Conservation (phyloP, 2,113 vertebrate species). For the Cyprinodon brontotheroides region DNA sequence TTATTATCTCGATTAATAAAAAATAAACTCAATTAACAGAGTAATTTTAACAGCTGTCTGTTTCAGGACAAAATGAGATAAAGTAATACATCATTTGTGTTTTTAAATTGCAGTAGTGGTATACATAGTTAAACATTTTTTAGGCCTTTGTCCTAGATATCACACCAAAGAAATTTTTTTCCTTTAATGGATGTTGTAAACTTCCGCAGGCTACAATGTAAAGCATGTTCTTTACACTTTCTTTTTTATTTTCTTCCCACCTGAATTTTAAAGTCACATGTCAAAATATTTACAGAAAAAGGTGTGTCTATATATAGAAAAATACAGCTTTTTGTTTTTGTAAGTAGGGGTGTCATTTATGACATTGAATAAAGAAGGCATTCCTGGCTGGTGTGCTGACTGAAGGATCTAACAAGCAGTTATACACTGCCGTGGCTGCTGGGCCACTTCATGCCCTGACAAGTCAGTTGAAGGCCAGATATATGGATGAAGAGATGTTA, state of each 20-base stretch:
- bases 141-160: not conserved
- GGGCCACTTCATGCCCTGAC: not conserved
- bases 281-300: not conserved
- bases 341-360: not conserved
- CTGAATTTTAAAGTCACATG: constrained; percentile 23
- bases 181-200: not conserved
- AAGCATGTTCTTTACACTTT: not conserved
- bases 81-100: not conserved
- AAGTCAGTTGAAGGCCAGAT: not conserved
- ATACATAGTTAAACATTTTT: not conserved
- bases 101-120: not conserved
- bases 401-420: not conserved
- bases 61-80: not conserved
- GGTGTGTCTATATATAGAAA: too few species aligned
- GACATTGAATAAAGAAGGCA: not conserved
- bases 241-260: constrained; percentile 13
- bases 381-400: not conserved
- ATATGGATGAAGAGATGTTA: not conserved
- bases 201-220: not conserved
- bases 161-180: not conserved
- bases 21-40: not conserved
- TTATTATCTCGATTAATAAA: constrained; percentile 7
- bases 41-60: not conserved
- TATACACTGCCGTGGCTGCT: not conserved
- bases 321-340: too few species aligned